Conservation (phyloP, 2,797 vertebrate species). For the Tamandua tetradactyla region DNA sequence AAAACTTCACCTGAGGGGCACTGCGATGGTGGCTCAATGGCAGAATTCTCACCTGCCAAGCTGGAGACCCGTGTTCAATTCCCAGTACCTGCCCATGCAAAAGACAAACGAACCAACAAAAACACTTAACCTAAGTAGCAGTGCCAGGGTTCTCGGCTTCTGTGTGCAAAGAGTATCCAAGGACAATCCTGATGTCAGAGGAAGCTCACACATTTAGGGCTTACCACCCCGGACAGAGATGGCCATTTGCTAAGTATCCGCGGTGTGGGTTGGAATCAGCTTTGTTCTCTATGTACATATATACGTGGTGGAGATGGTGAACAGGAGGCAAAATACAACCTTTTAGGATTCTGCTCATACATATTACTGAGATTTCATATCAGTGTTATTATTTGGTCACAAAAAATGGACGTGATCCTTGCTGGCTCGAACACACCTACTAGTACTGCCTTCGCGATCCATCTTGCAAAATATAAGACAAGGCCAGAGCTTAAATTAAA, state of each 20-base stretch:
- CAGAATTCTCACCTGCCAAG: too few species aligned
- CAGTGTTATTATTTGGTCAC: slow-evolving; percentile 85
- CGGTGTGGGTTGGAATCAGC: slow-evolving; percentile 56
- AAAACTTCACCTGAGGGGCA: background rate
- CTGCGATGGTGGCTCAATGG: too few species aligned
- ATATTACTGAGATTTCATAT: slow-evolving; percentile 81
- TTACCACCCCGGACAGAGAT: background rate
- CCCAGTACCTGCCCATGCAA: too few species aligned
- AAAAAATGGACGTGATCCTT: slow-evolving; percentile 85
- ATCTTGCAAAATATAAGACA: slow-evolving; percentile 90
- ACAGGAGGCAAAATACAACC: slow-evolving; percentile 58
- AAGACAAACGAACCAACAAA: too few species aligned
- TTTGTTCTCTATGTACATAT: slow-evolving; percentile 37
- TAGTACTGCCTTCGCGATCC: slow-evolving; percentile 82
- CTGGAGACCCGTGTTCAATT: too few species aligned
- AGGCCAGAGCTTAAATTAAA: slow-evolving; percentile 93
- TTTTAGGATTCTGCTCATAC: slow-evolving; percentile 73
- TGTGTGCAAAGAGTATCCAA: background rate
- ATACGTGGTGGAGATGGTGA: slow-evolving; percentile 6
- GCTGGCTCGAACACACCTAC: slow-evolving; percentile 86
- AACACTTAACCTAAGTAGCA: background rate
- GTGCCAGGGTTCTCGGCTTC: background rate
- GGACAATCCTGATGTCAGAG: slow-evolving; percentile 42
- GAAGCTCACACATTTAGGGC: background rate
- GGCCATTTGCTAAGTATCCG: background rate